Conservation (phyloP, 2,888 invertebrate species). For the Drosophila testacea region DNA sequence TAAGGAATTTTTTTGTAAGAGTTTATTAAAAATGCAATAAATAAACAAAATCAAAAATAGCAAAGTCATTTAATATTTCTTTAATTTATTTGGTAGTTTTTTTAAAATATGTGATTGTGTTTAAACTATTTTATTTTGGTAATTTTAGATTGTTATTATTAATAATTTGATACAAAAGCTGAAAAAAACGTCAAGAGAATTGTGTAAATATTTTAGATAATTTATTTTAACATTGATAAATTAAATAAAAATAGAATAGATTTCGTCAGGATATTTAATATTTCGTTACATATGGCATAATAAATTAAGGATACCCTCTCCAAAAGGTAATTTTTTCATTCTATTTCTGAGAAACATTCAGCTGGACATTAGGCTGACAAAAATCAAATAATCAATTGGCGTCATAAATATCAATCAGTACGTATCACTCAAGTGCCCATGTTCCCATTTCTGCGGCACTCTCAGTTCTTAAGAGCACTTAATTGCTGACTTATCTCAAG, state of each 20-base stretch:
- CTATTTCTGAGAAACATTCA: slow-evolving; percentile 3
- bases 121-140: no score
- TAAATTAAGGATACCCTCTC: neutral
- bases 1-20: neutral
- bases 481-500: slow-evolving; percentile 38
- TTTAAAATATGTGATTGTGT: no score
- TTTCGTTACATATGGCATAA: neutral
- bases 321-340: neutral
- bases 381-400: slow-evolving; percentile 15
- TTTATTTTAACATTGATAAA: no score
- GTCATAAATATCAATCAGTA: slow-evolving; percentile 44
- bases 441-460: slow-evolving; percentile 22
- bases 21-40: neutral
- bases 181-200: neutral
- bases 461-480: slow-evolving; percentile 43
- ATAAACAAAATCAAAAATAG: neutral
- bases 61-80: no score
- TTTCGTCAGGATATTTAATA: no score
- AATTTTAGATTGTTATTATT: neutral
- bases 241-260: no score
- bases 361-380: neutral
- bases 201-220: neutral
- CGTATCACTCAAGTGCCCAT: slow-evolving; percentile 28
- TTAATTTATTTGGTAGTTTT: neutral
- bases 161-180: neutral